Conservation (phyloP, 2,797 vertebrate species). For the Helarctos malayanus region DNA sequence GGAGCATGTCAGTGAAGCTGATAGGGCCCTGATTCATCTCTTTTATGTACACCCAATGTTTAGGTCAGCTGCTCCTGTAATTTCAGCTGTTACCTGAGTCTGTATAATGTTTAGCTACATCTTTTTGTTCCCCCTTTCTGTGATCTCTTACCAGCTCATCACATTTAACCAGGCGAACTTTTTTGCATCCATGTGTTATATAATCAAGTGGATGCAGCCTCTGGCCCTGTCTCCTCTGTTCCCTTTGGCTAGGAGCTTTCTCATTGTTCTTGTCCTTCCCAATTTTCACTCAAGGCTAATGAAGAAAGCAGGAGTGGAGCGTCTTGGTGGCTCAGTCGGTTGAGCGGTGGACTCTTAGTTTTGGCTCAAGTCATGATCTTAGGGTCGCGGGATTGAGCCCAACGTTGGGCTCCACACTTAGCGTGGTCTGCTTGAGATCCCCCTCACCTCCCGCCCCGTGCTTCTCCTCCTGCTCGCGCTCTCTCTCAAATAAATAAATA, state of each 20-base stretch:
- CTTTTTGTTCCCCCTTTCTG: background rate
- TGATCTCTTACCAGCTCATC: slow-evolving; percentile 3
- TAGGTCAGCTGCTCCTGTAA: background rate
- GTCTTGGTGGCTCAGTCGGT: background rate
- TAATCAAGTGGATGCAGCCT: background rate
- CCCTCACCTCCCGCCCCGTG: fast-evolving
- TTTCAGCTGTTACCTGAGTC: background rate
- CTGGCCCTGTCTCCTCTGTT: background rate
- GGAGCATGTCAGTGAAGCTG: background rate
- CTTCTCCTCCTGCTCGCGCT: background rate
- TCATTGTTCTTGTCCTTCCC: background rate
- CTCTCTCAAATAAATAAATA: background rate
- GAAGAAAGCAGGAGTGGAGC: background rate
- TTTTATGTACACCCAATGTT: background rate
- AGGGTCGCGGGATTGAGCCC: background rate
- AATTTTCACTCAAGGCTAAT: slow-evolving; percentile 11
- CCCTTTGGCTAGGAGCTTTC: background rate
- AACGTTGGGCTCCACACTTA: background rate
- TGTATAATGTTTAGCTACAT: background rate
- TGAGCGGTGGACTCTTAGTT: background rate
- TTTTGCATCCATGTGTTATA: background rate
- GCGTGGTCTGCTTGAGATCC: background rate
- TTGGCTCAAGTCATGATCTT: background rate
- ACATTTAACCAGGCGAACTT: slow-evolving; percentile 21
- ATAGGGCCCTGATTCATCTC: background rate